Percentiles rank a stretch among this genome's conserved stretches.
Conservation (phyloP, 2,888 invertebrate genomes). For the Nezara viridula region DNA sequence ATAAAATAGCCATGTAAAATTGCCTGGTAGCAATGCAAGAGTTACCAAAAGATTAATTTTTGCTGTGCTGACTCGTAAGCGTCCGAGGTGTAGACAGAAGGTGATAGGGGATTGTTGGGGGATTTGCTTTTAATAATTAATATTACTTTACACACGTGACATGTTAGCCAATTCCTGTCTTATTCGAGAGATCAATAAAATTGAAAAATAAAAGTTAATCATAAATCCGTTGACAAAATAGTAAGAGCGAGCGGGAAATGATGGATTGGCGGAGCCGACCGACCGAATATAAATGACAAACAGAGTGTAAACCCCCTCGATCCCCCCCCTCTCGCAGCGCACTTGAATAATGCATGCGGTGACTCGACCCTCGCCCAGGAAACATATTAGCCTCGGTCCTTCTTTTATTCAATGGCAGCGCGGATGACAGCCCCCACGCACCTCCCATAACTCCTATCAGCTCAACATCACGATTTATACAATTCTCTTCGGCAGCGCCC, state of each 20-base stretch:
- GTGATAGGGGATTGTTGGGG: no score
- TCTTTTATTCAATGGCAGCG: slow-evolving; percentile 43
- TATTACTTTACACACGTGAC: no score
- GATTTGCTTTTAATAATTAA: no score
- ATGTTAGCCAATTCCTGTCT: no score
- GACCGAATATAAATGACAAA: slow-evolving; percentile 42
- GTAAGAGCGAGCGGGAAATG: not conserved
- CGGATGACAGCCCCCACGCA: slow-evolving; percentile 29
- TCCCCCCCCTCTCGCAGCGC: not conserved
- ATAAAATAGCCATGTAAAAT: no score
- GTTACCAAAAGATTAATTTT: no score
- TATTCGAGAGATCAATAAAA: not conserved
- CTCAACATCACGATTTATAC: not conserved
- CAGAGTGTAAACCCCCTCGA: slow-evolving; percentile 7
- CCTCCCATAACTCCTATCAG: not conserved
- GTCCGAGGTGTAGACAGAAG: no score
- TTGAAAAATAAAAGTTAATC: slow-evolving; percentile 32
- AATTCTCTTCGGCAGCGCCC: not conserved
- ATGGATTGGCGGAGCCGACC: slow-evolving; percentile 7
- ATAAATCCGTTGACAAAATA: slow-evolving; percentile 12
- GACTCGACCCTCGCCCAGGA: not conserved
- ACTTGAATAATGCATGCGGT: slow-evolving; percentile 28
- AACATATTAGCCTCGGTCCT: slow-evolving; percentile 44
- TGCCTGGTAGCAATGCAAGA: no score
- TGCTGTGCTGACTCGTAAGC: no score